Evolutionary conservation across 2,797 vertebrate species (phyloP).

Genomic region (Lemur catta): DNA sequence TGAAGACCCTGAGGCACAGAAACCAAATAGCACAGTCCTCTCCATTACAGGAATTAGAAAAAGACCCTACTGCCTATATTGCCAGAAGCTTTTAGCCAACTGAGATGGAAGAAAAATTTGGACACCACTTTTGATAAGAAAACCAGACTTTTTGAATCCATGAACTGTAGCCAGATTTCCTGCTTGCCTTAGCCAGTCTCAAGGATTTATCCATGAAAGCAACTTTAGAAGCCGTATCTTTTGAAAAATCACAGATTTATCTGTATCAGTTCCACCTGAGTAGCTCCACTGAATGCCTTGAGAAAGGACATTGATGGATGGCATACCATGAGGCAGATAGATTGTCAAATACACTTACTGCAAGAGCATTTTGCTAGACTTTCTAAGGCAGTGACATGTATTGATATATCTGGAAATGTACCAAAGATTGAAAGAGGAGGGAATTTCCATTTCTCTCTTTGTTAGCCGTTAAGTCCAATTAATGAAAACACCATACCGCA

Average conservation of each 20-base stretch:
- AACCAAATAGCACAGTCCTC: neutral
- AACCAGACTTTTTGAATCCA: neutral
- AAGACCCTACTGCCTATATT: neutral
- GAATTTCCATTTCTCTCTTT: constrained; percentile 27
- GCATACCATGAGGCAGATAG: neutral
- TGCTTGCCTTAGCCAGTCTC: neutral
- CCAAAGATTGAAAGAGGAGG: neutral
- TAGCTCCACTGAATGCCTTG: neutral
- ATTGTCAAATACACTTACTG: neutral
- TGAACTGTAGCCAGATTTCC: neutral
- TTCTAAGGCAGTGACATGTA: neutral
- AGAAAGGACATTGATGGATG: neutral
- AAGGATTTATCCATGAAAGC: neutral
- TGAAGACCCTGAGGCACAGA: neutral
- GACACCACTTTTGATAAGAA: neutral
- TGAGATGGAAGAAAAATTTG: neutral
- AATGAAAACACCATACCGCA: neutral
- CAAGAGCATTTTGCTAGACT: neutral
- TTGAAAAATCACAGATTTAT: constrained; percentile 10
- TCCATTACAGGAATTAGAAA: neutral
- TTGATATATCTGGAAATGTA: neutral
- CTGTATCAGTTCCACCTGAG: neutral
- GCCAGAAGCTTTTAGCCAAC: neutral
- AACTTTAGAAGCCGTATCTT: neutral
- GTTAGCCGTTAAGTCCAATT: neutral